Conservation (phyloP, 2,888 invertebrate species). For the Nomada flava region DNA sequence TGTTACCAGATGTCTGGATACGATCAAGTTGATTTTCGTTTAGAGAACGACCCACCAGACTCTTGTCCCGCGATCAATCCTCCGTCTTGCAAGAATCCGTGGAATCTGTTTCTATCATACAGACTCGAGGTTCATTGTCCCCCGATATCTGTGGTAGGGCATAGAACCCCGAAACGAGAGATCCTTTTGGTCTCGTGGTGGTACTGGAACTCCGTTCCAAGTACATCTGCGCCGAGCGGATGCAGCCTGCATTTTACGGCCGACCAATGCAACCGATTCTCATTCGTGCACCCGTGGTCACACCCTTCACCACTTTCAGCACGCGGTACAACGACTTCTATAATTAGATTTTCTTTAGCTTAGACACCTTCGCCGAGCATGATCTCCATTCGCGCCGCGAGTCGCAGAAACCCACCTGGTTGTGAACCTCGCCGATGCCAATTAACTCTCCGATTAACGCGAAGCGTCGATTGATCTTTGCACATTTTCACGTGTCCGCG, state of each 20-base stretch:
- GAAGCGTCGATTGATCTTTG: constrained; percentile 2
- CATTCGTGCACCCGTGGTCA: constrained; percentile 78
- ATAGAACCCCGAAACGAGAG: constrained; percentile 64
- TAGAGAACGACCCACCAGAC: neutral
- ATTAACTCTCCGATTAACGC: neutral
- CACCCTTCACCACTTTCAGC: constrained; percentile 72
- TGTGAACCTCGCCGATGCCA: neutral
- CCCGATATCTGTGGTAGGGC: constrained; percentile 55
- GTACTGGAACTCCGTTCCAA: constrained; percentile 67
- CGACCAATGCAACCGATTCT: constrained; percentile 81
- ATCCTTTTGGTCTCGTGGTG: constrained; percentile 67
- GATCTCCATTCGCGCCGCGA: constrained; percentile 53
- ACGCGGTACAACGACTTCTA: constrained; percentile 78
- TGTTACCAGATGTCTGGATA: neutral
- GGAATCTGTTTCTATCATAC: constrained; percentile 48
- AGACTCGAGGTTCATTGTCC: constrained; percentile 69
- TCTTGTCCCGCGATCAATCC: constrained; percentile 21
- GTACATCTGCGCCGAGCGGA: constrained; percentile 82
- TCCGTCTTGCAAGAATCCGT: constrained; percentile 19
- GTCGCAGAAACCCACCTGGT: constrained; percentile 40
- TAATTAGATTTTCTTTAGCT: constrained; percentile 78
- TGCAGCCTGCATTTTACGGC: constrained; percentile 83
- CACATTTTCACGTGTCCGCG: too few species aligned
- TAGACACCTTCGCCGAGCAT: constrained; percentile 69
- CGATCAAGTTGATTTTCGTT: constrained; percentile 2